Percentiles rank a stretch among this genome's conserved stretches.
phyloP scores from a whole-genome alignment of 2,113 vertebrate species.

The Lycaon pictus region DNA sequence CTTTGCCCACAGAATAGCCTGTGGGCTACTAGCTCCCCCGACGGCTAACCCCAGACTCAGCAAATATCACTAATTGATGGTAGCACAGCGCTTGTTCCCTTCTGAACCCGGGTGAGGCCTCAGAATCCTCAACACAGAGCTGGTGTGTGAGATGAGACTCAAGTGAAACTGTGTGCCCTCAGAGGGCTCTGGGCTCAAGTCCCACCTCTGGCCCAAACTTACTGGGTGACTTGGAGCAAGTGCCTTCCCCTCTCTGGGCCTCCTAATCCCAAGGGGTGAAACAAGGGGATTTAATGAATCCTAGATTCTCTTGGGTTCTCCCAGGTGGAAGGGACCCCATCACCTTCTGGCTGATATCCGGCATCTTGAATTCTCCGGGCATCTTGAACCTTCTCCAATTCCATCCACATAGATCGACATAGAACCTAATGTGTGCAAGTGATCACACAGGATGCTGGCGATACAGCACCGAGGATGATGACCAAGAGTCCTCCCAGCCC shows the following conservation, averaged over 20 bases:
- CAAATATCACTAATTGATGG: background rate
- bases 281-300: background rate
- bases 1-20: background rate
- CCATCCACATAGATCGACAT: background rate
- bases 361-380: background rate
- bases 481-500: background rate
- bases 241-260: background rate
- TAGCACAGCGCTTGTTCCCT: background rate
- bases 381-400: background rate
- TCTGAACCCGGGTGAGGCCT: background rate
- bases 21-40: no score
- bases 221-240: background rate
- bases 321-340: background rate
- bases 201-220: background rate
- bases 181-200: background rate
- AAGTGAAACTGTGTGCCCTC: accelerated
- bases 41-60: background rate
- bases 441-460: background rate
- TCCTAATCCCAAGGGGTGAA: background rate
- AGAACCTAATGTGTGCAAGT: background rate
- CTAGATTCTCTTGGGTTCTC: background rate
- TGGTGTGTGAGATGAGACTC: background rate
- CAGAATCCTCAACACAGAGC: background rate
- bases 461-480: background rate
- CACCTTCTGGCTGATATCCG: background rate